These are phyloP conservation scores for Plagodis dolabraria DNA, from an alignment of 2,888 invertebrate species.

Conservation along the genomic window DNA sequence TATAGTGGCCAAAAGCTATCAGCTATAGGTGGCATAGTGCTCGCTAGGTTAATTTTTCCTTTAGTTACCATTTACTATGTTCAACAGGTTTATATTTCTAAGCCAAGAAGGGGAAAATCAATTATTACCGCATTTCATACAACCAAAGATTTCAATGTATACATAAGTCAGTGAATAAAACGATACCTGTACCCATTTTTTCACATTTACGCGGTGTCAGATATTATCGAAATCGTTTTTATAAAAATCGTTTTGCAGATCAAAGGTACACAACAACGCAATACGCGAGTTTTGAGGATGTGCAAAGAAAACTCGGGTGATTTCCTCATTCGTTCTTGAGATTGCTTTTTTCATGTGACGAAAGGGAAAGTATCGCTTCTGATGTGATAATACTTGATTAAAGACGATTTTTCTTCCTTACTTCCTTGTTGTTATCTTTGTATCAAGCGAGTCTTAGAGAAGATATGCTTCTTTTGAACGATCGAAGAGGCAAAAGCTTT, in stretches of 20 bases:
- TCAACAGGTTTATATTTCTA: too few species aligned
- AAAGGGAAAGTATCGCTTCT: slow-evolving; percentile 5
- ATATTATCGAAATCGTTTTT: slow-evolving; percentile 53
- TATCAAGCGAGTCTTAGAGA: background rate
- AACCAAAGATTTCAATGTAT: background rate
- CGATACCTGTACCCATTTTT: slow-evolving; percentile 38
- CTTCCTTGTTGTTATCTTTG: slow-evolving; percentile 7
- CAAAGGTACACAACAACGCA: slow-evolving; percentile 41
- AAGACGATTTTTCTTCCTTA: slow-evolving; percentile 8
- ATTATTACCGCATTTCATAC: slow-evolving; percentile 24
- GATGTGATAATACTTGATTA: slow-evolving; percentile 15
- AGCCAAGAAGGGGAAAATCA: background rate
- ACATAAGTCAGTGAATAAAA: slow-evolving; percentile 3
- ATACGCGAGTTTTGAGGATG: slow-evolving; percentile 22
- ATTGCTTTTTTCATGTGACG: slow-evolving; percentile 30
- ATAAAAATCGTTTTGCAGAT: slow-evolving; percentile 49
- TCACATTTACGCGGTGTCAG: slow-evolving; percentile 28
- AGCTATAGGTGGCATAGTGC: too few species aligned
- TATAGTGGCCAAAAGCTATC: too few species aligned
- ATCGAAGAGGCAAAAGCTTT: too few species aligned
- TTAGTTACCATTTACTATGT: too few species aligned
- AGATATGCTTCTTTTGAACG: too few species aligned
- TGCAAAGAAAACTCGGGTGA: slow-evolving; percentile 20
- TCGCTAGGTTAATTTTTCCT: too few species aligned
- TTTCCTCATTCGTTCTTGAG: slow-evolving; percentile 19